phyloP scores from a whole-genome alignment of 2,797 vertebrate species.

The Sebastes kiyomatsui region DNA sequence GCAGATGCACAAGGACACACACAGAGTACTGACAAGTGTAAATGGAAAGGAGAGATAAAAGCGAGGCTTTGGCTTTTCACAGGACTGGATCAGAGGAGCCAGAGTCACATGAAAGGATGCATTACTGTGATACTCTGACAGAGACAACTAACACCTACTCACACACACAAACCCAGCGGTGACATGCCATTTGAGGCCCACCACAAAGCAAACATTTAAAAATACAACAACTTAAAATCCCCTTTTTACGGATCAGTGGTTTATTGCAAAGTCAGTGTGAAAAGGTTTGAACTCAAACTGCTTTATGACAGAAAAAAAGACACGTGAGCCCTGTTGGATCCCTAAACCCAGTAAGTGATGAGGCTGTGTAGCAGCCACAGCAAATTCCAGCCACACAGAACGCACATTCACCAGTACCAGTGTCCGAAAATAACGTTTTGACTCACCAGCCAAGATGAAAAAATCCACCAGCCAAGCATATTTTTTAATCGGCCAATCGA shows the following conservation, averaged over 20 bases:
- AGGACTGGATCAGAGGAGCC: slow-evolving; percentile 45
- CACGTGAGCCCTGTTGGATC: slow-evolving; percentile 6
- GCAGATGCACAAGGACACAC: neutral
- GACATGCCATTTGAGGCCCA: slow-evolving; percentile 1
- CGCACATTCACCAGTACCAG: neutral
- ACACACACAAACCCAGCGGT: neutral
- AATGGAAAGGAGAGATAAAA: slow-evolving; percentile 49
- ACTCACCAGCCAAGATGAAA: neutral
- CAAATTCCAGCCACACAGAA: slow-evolving; percentile 22
- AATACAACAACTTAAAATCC: slow-evolving; percentile 25
- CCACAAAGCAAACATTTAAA: slow-evolving; percentile 27
- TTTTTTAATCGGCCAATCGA: too few species aligned
- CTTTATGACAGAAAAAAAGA: slow-evolving; percentile 27
- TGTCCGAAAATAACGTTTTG: too few species aligned
- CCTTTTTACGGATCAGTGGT: slow-evolving; percentile 23
- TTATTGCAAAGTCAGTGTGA: slow-evolving; percentile 25
- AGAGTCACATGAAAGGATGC: slow-evolving; percentile 51
- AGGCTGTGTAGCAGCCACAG: slow-evolving; percentile 19
- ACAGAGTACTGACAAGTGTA: slow-evolving; percentile 26
- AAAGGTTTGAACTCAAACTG: slow-evolving; percentile 30
- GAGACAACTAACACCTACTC: neutral
- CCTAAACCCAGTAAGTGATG: slow-evolving; percentile 2
- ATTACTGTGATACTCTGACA: slow-evolving; percentile 34
- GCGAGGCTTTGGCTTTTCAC: slow-evolving; percentile 40
- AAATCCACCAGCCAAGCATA: too few species aligned